Evolutionary conservation across 2,888 invertebrate species (phyloP).

Genomic region (Cryptocephalus moraei): DNA sequence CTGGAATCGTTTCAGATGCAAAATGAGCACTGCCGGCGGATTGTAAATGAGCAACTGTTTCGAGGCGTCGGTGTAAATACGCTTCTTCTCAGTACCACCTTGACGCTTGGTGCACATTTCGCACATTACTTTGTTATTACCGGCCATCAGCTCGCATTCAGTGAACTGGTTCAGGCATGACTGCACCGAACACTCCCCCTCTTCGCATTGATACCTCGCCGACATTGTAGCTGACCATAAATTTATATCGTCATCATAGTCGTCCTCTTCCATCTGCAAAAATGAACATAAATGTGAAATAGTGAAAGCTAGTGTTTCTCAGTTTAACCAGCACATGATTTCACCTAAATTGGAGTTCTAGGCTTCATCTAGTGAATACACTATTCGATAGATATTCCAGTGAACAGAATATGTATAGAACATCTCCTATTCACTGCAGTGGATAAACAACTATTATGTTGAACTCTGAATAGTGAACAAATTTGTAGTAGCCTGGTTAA

Average conservation of each 20-base stretch:
- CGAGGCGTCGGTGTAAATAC: conserved; percentile 70
- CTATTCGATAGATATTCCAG: too few relatives aligned
- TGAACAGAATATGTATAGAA: too few relatives aligned
- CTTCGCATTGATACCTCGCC: conserved; percentile 61
- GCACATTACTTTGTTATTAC: conserved; percentile 85
- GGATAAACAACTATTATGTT: too few relatives aligned
- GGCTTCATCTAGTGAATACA: too few relatives aligned
- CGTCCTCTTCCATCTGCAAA: conserved; percentile 33
- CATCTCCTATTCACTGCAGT: too few relatives aligned
- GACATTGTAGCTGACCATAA: conserved; percentile 36
- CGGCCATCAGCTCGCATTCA: conserved; percentile 79
- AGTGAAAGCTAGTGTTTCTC: too few relatives aligned
- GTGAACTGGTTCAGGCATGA: conserved; percentile 92
- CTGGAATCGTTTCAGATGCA: conserved; percentile 94
- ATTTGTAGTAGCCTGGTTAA: too few relatives aligned
- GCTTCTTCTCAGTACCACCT: conserved; percentile 58
- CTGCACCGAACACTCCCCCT: conserved; percentile 73
- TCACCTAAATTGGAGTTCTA: too few relatives aligned
- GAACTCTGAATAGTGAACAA: too few relatives aligned
- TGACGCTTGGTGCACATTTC: conserved; percentile 75
- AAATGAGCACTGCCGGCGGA: conserved; percentile 87
- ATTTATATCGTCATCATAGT: conserved; percentile 24
- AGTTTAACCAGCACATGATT: too few relatives aligned
- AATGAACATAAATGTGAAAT: conserved; percentile 2
- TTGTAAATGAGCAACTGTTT: conserved; percentile 79